Base-by-base conservation (phyloP, 2,797 vertebrate genomes). In the Myripristis jacobus region DNA sequence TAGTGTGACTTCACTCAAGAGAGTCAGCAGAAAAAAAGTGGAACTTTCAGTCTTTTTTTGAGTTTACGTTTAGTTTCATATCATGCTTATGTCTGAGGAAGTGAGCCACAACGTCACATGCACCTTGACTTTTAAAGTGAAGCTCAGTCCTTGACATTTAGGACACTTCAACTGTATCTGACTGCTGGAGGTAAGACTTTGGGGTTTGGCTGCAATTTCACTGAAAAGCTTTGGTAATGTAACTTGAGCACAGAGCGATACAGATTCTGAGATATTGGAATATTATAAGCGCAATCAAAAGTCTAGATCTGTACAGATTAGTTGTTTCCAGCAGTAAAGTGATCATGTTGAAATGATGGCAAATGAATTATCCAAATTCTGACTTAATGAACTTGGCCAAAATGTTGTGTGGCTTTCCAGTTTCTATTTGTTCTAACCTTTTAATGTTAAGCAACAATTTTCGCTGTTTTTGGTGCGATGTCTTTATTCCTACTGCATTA, bases 21-120 rank as follows among this genome's bases (percentile, higher is more conserved):
- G 72, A 89, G 86, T 94, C 92, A 93, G 92, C 93, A 88, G 54
- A 76, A 90, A 50, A 91, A 93, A 89, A 91, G 88, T 88, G 88
- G 92, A 94, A 95, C 68, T 79, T 31, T 64, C 36, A 48, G 22
- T 66, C 10, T 41, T 71, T 72, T 57, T 83, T 82, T 58, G 62
- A 36, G 67, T 64, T 80, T 34, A 55, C 52, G 67, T 79, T 72
- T 44, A 86, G 89, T 93, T 93, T 91, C 93, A 84, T 81, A 75
- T 80, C 79, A 64, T 41, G 61, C 54, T 66, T 71, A 44, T 63
- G 21, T 80, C 34, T 79, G 81, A 86, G 88, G 92, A 92, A 90
- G 88, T 87, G 65, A 50, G 27, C 34, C 48, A 16, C 68, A 31
- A 54, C 22, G 15, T 91, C 90, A 92, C 87, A 73, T 83, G 77